Percentiles rank a stretch among this genome's conserved stretches.
These are phyloP conservation scores for Cyaniris semiargus DNA, from an alignment of 2,888 invertebrate genomes.

Conservation along the genomic window DNA sequence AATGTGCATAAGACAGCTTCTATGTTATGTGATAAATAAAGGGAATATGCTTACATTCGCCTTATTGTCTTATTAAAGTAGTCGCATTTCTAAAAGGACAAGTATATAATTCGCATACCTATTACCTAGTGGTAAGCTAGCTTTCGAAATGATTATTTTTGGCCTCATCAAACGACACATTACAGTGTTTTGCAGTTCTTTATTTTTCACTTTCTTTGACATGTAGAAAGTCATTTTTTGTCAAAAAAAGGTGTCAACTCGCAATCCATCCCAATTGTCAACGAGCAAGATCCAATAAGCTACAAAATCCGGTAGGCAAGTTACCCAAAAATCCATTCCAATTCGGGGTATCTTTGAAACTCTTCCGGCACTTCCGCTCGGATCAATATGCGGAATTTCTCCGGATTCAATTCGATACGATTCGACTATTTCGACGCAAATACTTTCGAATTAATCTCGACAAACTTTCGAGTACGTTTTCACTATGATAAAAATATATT, in stretches of 20 bases:
- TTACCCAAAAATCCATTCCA: conserved; percentile 1
- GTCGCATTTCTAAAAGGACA: too few species aligned
- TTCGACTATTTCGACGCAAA: conserved; percentile 21
- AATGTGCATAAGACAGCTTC: background rate
- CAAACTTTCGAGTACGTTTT: background rate
- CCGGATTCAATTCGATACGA: conserved; percentile 13
- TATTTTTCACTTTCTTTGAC: too few species aligned
- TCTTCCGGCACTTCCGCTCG: background rate
- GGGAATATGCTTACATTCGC: background rate
- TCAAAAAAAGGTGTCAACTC: background rate
- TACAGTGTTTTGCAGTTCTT: too few species aligned
- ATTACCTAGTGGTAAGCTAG: too few species aligned
- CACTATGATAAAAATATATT: background rate
- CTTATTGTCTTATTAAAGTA: too few species aligned
- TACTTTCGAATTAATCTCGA: background rate
- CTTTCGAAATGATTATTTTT: too few species aligned
- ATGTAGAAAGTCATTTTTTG: too few species aligned
- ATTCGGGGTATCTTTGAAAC: background rate
- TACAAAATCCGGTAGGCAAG: background rate
- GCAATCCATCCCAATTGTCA: background rate
- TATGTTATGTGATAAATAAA: background rate
- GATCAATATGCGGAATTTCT: conserved; percentile 21
- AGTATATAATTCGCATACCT: too few species aligned
- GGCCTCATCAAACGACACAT: too few species aligned
- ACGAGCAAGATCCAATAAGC: background rate